Evolutionary conservation across 2,888 invertebrate species (phyloP).

Genomic region (Agonopterix alstromeriana): DNA sequence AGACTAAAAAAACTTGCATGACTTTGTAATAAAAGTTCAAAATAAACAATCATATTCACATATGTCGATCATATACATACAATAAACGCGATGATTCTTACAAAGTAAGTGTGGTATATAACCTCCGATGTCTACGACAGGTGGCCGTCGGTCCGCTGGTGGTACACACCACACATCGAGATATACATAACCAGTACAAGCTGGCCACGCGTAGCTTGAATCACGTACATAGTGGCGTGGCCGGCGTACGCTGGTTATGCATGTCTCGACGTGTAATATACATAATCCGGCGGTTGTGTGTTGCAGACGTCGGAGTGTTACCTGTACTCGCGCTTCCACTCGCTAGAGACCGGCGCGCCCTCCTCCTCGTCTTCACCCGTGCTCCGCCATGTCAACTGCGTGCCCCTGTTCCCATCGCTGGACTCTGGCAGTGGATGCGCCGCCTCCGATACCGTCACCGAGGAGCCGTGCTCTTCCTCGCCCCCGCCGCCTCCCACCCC

Average conservation of each 20-base stretch:
- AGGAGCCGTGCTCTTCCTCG: background rate
- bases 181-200: too few relatives aligned
- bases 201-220: background rate
- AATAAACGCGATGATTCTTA: too few relatives aligned
- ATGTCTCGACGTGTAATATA: too few relatives aligned
- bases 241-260: constrained; percentile 6
- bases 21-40: too few relatives aligned
- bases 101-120: background rate
- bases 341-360: constrained; percentile 62
- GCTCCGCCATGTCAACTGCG: background rate
- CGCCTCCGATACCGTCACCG: background rate
- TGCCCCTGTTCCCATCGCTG: background rate
- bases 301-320: constrained; percentile 60
- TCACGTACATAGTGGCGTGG: background rate
- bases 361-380: constrained; percentile 1
- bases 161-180: too few relatives aligned
- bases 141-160: background rate
- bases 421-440: background rate
- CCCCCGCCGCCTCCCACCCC: background rate
- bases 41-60: too few relatives aligned
- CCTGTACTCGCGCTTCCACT: constrained; percentile 73
- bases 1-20: too few relatives aligned
- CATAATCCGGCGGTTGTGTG: constrained; percentile 1
- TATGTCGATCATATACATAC: too few relatives aligned
- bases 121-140: constrained; percentile 2